Conservation (phyloP, 1,140 invertebrate genomes). For the Rhagoletis zephyria region DNA sequence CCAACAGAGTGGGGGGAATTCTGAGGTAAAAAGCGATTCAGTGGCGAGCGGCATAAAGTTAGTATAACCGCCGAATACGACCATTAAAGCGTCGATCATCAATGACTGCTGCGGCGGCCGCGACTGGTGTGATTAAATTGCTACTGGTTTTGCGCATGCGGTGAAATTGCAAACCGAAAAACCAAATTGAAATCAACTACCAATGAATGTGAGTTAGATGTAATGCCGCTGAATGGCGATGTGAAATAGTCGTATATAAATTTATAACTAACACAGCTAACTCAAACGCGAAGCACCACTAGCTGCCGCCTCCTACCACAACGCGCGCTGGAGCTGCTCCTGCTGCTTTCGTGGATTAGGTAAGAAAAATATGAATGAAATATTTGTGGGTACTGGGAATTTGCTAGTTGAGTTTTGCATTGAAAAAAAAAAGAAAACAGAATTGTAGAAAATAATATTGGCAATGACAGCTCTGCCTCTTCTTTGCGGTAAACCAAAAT, state of each 20-base stretch:
- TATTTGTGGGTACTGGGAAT: neutral
- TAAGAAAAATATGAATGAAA: conserved; percentile 15
- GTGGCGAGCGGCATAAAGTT: neutral
- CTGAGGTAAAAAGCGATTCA: neutral
- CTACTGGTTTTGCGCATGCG: conserved; percentile 42
- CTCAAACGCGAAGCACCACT: no score
- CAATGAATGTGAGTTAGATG: neutral
- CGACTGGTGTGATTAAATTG: neutral
- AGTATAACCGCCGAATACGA: neutral
- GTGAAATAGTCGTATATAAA: neutral
- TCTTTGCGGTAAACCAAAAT: conserved; percentile 40
- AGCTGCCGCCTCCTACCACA: neutral
- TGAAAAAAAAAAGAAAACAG: neutral
- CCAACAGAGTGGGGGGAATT: neutral
- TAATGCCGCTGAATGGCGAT: neutral
- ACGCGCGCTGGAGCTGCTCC: neutral
- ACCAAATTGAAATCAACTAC: conserved; percentile 15
- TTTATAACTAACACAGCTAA: neutral
- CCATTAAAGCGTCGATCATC: neutral
- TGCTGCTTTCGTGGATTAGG: neutral
- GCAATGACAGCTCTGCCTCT: neutral
- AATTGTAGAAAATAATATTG: neutral
- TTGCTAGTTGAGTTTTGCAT: neutral
- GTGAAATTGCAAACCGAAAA: conserved; percentile 17
- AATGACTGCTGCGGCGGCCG: neutral